Percentiles rank a stretch among this genome's conserved stretches.
Conservation (phyloP, 1,140 invertebrate species). For the Drosophila tani region DNA sequence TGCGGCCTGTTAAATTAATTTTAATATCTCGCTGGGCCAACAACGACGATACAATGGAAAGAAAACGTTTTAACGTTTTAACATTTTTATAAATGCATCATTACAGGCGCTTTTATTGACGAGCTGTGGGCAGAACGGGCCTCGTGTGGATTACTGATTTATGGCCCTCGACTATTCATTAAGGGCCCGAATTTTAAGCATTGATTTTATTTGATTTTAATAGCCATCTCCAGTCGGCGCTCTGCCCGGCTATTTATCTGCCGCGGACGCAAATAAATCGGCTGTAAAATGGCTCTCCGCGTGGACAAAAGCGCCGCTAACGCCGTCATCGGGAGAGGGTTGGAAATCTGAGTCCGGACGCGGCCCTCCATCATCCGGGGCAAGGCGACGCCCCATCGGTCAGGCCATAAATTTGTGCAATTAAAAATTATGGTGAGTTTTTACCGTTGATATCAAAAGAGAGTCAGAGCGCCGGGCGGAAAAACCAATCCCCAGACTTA, state of each 20-base stretch:
- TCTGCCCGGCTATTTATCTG: conserved; percentile 56
- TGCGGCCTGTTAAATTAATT: conserved; percentile 62
- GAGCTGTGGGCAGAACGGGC: conserved; percentile 56
- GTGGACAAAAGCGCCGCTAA: conserved; percentile 77
- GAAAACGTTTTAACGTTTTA: conserved; percentile 52
- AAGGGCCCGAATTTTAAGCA: conserved; percentile 66
- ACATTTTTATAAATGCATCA: conserved; percentile 80
- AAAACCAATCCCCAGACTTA: conserved; percentile 17
- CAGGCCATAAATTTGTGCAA: conserved; percentile 75
- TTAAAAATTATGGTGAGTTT: conserved; percentile 81
- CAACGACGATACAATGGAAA: conserved; percentile 24
- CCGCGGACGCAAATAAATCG: conserved; percentile 69
- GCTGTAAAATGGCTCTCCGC: conserved; percentile 54
- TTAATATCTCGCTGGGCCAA: conserved; percentile 57
- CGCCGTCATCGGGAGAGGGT: conserved; percentile 60
- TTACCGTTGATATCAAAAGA: conserved; percentile 62
- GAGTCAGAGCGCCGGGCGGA: conserved; percentile 14
- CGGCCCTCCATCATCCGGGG: conserved; percentile 53
- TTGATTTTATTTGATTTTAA: conserved; percentile 82
- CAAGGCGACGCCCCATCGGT: conserved; percentile 36
- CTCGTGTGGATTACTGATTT: conserved; percentile 77
- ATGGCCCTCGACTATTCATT: conserved; percentile 72
- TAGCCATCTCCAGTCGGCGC: conserved; percentile 33
- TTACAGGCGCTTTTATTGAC: conserved; percentile 73
- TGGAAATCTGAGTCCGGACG: conserved; percentile 1